A percentile compares a stretch with the other conserved stretches of the same genome.
Conservation (phyloP, 1,140 invertebrate species). For the Drosophila setifemur region DNA sequence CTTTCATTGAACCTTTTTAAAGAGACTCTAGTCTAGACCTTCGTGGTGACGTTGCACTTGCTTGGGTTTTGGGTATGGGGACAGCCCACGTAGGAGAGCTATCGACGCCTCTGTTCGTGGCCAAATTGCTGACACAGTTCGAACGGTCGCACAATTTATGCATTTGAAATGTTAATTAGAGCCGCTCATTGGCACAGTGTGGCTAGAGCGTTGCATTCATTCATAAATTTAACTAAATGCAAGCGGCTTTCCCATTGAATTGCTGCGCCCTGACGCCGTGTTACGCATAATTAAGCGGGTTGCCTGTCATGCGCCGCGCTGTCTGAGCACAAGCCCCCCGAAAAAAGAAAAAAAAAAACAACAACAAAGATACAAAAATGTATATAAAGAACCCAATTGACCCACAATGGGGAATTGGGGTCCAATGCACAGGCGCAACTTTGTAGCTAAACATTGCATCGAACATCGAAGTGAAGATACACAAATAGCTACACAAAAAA, state of each 20-base stretch:
- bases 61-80: not conserved
- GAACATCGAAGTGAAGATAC: conserved; percentile 15
- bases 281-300: conserved; percentile 74
- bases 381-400: conserved; percentile 51
- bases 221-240: conserved; percentile 56
- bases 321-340: conserved; percentile 52
- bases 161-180: conserved; percentile 60
- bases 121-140: conserved; percentile 55
- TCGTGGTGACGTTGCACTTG: conserved; percentile 35
- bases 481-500: not conserved
- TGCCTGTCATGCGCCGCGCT: conserved; percentile 45
- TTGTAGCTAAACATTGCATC: conserved; percentile 7
- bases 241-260: conserved; percentile 32
- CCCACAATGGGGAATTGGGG: conserved; percentile 36
- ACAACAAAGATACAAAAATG: conserved; percentile 9
- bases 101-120: conserved; percentile 27
- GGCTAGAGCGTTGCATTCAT: conserved; percentile 23
- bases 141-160: conserved; percentile 54
- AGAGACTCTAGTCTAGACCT: conserved; percentile 10
- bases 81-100: conserved; percentile 28
- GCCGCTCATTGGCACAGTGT: conserved; percentile 24
- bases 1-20: conserved; percentile 19
- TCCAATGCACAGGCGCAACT: conserved; percentile 11
- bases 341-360: conserved; percentile 6
- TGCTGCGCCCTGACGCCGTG: conserved; percentile 46